A percentile compares a stretch with the other conserved stretches of the same genome.
These are phyloP conservation scores for Bubo scandiacus DNA, from an alignment of 2,113 vertebrate genomes.

Conservation along the genomic window DNA sequence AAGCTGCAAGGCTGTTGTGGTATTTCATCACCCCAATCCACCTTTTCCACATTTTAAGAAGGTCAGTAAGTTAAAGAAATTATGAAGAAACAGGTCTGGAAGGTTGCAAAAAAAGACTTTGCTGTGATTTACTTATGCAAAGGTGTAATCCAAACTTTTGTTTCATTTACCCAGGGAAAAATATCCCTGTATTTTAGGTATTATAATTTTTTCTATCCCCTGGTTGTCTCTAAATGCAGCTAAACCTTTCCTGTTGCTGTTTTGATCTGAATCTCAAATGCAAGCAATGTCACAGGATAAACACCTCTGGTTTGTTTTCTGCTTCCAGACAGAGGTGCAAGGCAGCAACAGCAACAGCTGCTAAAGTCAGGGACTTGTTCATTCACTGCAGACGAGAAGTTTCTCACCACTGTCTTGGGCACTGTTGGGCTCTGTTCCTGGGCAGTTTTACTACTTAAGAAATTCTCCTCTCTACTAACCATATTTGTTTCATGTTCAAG, in stretches of 20 bases:
- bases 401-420: neutral
- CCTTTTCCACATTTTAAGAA: neutral
- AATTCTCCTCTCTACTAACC: neutral
- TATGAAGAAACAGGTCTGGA: neutral
- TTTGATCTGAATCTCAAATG: neutral
- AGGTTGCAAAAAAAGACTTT: neutral
- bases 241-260: neutral
- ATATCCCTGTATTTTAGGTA: neutral
- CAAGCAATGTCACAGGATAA: neutral
- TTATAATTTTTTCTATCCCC: neutral
- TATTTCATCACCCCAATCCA: neutral
- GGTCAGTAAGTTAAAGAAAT: neutral
- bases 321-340: neutral
- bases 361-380: neutral
- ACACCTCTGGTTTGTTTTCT: neutral
- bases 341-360: neutral
- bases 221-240: neutral
- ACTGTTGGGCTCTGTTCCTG: neutral
- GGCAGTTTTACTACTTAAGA: neutral
- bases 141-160: neutral
- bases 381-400: neutral
- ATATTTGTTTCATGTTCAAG: neutral
- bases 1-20: neutral
- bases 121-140: neutral
- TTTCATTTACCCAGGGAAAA: neutral